Percentiles rank a stretch among this genome's conserved stretches.
These are phyloP conservation scores for Acanthococcus lagerstroemiae DNA, from an alignment of 2,888 invertebrate species.

Conservation along the genomic window DNA sequence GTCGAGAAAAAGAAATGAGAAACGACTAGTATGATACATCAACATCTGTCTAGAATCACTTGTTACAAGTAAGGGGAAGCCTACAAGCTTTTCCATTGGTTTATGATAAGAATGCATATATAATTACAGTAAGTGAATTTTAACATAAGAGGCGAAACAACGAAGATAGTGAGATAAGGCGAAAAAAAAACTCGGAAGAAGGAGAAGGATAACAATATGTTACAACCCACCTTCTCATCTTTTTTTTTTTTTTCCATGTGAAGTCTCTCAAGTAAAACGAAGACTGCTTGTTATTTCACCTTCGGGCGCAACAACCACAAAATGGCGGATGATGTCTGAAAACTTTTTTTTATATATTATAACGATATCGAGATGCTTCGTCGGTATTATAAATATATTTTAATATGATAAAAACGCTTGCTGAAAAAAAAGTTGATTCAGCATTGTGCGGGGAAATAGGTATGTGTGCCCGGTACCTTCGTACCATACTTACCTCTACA, in stretches of 20 bases:
- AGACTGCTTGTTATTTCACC: conserved; percentile 21
- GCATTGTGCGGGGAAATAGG: too few species aligned
- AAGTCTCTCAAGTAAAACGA: conserved; percentile 22
- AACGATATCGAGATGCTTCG: not conserved
- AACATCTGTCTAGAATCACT: conserved; percentile 8
- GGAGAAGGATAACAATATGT: conserved; percentile 28
- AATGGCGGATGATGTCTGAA: conserved; percentile 20
- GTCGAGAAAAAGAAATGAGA: not conserved
- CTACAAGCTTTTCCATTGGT: conserved; percentile 16
- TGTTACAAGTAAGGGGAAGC: not conserved
- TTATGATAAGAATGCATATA: conserved; percentile 29
- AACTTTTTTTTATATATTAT: conserved; percentile 5
- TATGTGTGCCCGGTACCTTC: too few species aligned
- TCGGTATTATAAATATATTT: too few species aligned
- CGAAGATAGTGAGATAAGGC: conserved; percentile 18
- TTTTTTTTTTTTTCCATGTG: conserved; percentile 1
- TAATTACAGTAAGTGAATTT: conserved; percentile 23
- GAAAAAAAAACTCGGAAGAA: conserved; percentile 19
- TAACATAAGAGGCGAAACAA: conserved; percentile 20
- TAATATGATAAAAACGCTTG: too few species aligned
- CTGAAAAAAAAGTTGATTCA: too few species aligned
- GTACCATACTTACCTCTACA: too few species aligned
- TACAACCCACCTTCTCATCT: conserved; percentile 20
- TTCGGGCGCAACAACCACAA: conserved; percentile 24
- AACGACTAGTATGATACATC: conserved; percentile 1